Evolutionary conservation across 1,140 invertebrate genomes (phyloP).

Genomic region (Drosophila fuyamai): DNA sequence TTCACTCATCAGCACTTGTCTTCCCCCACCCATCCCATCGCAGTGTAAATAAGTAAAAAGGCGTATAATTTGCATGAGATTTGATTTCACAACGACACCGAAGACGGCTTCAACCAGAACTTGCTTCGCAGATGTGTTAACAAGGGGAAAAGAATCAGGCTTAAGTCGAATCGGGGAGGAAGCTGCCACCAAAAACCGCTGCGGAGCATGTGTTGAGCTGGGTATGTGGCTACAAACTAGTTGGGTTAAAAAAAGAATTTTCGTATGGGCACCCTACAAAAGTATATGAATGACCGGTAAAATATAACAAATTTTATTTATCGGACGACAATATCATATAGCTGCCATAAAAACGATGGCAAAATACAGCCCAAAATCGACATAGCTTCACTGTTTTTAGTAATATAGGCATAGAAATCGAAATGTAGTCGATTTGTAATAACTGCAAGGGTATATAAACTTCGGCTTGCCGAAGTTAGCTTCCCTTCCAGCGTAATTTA

Average conservation of each 20-base stretch:
- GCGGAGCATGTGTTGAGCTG: not conserved
- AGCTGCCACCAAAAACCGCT: not conserved
- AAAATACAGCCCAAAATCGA: too few species aligned
- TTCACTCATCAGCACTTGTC: conserved; percentile 51
- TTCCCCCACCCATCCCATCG: not conserved
- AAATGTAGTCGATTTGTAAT: too few species aligned
- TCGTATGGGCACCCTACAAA: too few species aligned
- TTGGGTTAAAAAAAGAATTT: not conserved
- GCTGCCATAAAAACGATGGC: too few species aligned
- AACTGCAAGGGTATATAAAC: too few species aligned
- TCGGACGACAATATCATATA: too few species aligned
- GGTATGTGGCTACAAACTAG: conserved; percentile 1
- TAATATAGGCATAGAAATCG: too few species aligned
- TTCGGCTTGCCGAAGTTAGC: too few species aligned
- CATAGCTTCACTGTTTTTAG: too few species aligned
- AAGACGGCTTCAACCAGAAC: conserved; percentile 35
- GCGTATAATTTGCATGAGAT: conserved; percentile 81
- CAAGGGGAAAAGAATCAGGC: not conserved
- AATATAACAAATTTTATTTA: too few species aligned
- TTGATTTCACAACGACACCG: conserved; percentile 67
- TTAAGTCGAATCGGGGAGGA: not conserved
- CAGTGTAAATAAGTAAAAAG: conserved; percentile 79
- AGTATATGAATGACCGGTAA: too few species aligned
- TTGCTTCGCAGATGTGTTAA: conserved; percentile 17
- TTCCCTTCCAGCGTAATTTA: too few species aligned